Conservation (phyloP, 2,888 invertebrate genomes). For the Megamerina dolium region DNA sequence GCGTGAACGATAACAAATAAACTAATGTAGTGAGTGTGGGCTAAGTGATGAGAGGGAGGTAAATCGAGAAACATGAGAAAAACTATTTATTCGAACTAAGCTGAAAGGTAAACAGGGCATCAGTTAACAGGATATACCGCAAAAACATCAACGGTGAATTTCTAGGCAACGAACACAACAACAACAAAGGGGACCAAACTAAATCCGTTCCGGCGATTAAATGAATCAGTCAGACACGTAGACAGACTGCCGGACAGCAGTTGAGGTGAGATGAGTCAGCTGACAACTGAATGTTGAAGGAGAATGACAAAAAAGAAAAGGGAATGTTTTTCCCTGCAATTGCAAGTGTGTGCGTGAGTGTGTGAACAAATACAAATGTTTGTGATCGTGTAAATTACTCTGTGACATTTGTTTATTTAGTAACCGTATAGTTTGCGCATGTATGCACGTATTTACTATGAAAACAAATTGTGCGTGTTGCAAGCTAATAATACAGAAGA, state of each 20-base stretch:
- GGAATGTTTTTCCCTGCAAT: neutral
- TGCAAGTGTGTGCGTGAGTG: neutral
- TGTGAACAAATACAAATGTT: neutral
- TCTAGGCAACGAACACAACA: neutral
- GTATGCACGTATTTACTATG: too few relatives aligned
- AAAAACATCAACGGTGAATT: neutral
- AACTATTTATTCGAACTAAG: too few relatives aligned
- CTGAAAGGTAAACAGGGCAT: neutral
- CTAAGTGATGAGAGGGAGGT: neutral
- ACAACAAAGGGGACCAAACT: neutral
- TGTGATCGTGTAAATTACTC: neutral
- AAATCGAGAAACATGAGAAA: too few relatives aligned
- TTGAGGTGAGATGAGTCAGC: neutral
- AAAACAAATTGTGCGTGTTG: constrained; percentile 10
- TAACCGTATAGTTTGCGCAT: too few relatives aligned
- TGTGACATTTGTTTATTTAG: constrained; percentile 1
- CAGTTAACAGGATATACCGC: neutral
- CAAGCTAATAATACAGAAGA: constrained; percentile 4
- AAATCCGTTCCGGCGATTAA: constrained; percentile 5
- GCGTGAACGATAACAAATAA: constrained; percentile 23
- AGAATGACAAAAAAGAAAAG: neutral
- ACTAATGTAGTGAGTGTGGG: neutral
- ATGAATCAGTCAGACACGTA: neutral
- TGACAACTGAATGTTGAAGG: neutral
- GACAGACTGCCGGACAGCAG: neutral